These are phyloP conservation scores for Encarsia formosa DNA, from an alignment of 2,888 invertebrate species.

Conservation along the genomic window DNA sequence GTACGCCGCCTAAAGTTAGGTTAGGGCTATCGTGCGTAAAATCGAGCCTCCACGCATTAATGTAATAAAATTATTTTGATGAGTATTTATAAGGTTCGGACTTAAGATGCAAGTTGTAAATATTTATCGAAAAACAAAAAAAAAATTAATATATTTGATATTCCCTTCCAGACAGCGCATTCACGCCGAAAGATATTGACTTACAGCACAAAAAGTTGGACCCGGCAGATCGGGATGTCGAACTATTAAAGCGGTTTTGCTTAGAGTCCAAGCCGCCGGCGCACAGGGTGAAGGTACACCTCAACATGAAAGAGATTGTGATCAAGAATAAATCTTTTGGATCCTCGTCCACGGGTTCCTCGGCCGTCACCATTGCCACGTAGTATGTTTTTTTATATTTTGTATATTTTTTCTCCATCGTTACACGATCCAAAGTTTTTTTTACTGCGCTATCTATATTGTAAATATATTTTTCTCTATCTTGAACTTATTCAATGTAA, in stretches of 20 bases:
- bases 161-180: constrained; percentile 62
- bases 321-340: constrained; percentile 59
- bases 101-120: no score
- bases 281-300: constrained; percentile 71
- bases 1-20: no score
- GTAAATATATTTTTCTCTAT: not conserved
- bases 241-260: constrained; percentile 83
- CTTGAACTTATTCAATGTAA: constrained; percentile 19
- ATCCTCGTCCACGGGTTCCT: constrained; percentile 36
- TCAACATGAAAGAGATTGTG: constrained; percentile 75
- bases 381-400: no score
- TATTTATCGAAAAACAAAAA: not conserved
- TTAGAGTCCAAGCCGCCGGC: constrained; percentile 76
- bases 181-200: constrained; percentile 75
- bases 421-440: not conserved
- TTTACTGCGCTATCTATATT: constrained; percentile 8
- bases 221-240: constrained; percentile 75
- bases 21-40: no score
- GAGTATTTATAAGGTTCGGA: no score
- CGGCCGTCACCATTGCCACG: constrained; percentile 36
- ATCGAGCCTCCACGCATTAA: no score
- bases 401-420: constrained; percentile 2
- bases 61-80: no score
- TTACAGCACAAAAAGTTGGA: constrained; percentile 75
- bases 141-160: no score